Base-by-base conservation (phyloP, 2,113 vertebrate species). In the Pyxicephalus adspersus region DNA sequence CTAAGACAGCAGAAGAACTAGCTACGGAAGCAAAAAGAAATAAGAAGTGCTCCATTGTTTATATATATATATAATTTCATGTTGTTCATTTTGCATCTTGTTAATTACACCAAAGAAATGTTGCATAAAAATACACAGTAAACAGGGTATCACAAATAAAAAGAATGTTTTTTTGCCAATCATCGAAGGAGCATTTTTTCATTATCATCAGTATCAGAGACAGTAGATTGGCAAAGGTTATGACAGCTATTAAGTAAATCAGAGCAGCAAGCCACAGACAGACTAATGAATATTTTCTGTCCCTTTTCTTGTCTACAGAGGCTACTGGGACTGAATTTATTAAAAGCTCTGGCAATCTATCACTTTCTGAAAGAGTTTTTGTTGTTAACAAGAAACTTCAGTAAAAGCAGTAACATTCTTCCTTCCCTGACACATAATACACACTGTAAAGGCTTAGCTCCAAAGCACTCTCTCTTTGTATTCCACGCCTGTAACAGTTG, bases 241-340 rank as follows among this genome's bases (percentile, higher is more conserved):
- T 63, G 25, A 26, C 60, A 63, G 25, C 28, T 63, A 63, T 63
- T 63, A 63, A 63, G 60, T 28, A 63, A 26, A 63, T 63, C 25
- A 63, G 23, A 28, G 17, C 60, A 63, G 25, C 23, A 28, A 28
- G 25, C 60, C 28, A 26, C 23, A 26, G 60, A 63, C 25, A 63
- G 26, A 26, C 60, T 63, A 63, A 63, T 29, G 60, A 63, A 25
- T 26, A 17, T 63, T 63, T 63, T 29, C 4, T 11, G 57, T 60
- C 22, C n/a, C 57, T 13, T 22, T n/a, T 60, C 22, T 7, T 22
- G 3, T n/a, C 2, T 22, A 60, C 57, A 22, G 22, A 60, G 22
- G 38, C 38, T 45, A 45, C 38, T 45, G 38, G n/a, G 57, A 23
- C 25, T 28, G 25, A 16, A 26, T 28, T 63, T 28, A 28, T 63